Conservation (phyloP, 2,888 invertebrate genomes). For the Eristalinus aeneus region DNA sequence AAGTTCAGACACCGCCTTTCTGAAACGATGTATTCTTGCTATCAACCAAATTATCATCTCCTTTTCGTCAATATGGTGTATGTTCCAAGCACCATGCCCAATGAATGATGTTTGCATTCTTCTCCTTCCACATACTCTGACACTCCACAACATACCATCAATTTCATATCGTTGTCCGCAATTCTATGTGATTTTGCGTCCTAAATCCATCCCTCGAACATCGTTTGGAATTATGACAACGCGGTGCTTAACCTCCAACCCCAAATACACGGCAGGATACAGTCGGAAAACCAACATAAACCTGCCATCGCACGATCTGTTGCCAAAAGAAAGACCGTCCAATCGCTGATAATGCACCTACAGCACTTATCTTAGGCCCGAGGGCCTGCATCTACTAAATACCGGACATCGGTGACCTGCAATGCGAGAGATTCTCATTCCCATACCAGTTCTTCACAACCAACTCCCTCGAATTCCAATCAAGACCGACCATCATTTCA, state of each 20-base stretch:
- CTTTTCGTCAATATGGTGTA: too few species aligned
- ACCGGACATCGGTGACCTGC: neutral
- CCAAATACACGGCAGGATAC: neutral
- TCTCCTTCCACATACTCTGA: too few species aligned
- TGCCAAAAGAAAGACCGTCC: neutral
- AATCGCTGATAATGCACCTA: neutral
- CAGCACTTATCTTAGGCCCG: neutral
- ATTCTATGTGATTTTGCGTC: neutral
- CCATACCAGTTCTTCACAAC: neutral
- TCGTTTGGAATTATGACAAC: neutral
- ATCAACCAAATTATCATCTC: too few species aligned
- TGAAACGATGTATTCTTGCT: too few species aligned
- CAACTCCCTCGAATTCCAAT: neutral
- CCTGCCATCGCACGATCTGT: too few species aligned
- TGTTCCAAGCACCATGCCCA: too few species aligned
- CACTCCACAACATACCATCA: too few species aligned
- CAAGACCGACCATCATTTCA: neutral
- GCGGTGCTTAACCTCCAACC: neutral
- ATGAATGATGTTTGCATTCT: too few species aligned
- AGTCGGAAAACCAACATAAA: neutral
- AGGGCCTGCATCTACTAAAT: neutral
- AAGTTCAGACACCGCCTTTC: too few species aligned
- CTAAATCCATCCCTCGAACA: neutral
- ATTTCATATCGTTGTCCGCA: too few species aligned
- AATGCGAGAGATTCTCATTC: neutral